Conservation (phyloP, 2,797 vertebrate genomes). For the Molossus alvarezi region DNA sequence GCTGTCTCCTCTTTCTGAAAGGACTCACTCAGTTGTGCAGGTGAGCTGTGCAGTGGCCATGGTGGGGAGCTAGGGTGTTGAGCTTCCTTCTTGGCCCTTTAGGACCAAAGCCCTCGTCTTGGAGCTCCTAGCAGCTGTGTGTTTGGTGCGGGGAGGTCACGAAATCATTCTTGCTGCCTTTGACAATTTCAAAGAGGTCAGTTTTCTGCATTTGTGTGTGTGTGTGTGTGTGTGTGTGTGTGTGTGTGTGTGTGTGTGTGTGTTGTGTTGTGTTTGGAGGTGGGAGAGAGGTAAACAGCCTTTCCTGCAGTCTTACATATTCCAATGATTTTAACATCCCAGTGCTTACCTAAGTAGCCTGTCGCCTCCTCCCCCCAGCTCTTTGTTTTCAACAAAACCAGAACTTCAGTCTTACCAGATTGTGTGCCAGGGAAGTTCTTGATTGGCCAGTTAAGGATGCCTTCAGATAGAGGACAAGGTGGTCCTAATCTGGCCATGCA, state of each 20-base stretch:
- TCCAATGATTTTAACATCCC: slow-evolving; percentile 18
- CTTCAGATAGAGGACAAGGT: background rate
- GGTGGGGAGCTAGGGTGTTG: background rate
- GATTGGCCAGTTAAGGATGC: background rate
- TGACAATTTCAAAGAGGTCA: slow-evolving; percentile 99
- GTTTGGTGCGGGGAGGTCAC: slow-evolving; percentile 97
- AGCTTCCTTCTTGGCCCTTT: slow-evolving; percentile 75
- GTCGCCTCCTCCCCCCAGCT: background rate
- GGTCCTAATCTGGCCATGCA: background rate
- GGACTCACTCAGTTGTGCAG: background rate
- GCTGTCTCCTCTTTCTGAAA: background rate
- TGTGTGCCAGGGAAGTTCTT: background rate
- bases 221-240: background rate
- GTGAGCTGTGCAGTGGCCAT: background rate
- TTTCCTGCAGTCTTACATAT: background rate
- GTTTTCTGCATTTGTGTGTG: background rate
- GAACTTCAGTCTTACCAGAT: slow-evolving; percentile 11
- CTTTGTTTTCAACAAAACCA: background rate
- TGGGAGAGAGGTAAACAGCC: background rate
- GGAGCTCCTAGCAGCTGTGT: slow-evolving; percentile 97
- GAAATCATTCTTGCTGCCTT: slow-evolving; percentile 99
- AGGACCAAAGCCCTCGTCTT: slow-evolving; percentile 98
- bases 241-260: background rate
- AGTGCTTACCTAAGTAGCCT: slow-evolving; percentile 20
- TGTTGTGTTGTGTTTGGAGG: background rate